Evolutionary conservation across 2,113 vertebrate species (phyloP), one percentile per base, ranked within the genome.

Genomic region (Ranitomeya variabilis): DNA sequence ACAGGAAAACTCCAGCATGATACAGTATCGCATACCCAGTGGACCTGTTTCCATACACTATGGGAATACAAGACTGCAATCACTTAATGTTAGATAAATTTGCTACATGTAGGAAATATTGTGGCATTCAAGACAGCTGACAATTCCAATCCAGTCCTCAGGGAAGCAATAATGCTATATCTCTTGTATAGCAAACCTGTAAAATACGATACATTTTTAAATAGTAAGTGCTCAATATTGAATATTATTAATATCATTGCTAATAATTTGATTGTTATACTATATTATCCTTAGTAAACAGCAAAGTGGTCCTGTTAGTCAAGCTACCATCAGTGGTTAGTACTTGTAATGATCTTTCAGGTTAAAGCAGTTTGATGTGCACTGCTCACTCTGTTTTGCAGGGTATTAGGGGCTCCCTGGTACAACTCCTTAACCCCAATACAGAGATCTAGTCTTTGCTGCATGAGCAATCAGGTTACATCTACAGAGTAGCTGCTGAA

Each of bases 1-100:
- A 14, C 69, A 18, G 62, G 13, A 79, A 85, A 83, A 66, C 12
- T 74, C 59, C 69, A 8, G 26, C 16, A 62, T 51, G 31, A 77
- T 79, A 73, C 60, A 76, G 23, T 77, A 76, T 67, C 80, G 66
- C 69, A 88, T 88, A 62, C 55, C 80, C 87, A 88, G 16, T 26
- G 69, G 80, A 83, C 71, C 87, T 76, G 45, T 76, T 6, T 76
- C 55, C 52, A 21, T 19, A 8, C 76, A 23, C 45, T 76, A 6
- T 77, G 57, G 69, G 69, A 83, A 62, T 83, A 82, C 54, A 52
- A 83, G 31, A 15, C 45, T 69, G 67, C 67, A 82, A 45, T 62
- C 31, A 82, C 54, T 88, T 73, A 74, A 82, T 62, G 67, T 57
- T 57, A 66, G 80, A 82, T 31, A 87, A 60, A 59, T 82, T 23